Evolutionary conservation across 2,797 vertebrate genomes (phyloP).

Genomic region (Borostomias antarcticus): DNA sequence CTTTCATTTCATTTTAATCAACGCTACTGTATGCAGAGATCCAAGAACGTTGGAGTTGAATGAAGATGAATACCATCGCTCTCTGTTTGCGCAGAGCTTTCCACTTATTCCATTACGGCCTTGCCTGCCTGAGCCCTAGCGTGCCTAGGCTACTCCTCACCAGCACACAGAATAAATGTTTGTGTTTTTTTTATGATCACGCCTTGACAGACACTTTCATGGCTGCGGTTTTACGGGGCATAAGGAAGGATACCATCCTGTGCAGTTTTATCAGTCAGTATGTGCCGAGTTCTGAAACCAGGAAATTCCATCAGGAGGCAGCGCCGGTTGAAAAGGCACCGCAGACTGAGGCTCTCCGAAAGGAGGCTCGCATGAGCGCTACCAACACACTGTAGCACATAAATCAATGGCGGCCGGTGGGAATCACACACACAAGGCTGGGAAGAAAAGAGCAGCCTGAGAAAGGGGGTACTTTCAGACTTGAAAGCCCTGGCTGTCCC

Average conservation of each 20-base stretch:
- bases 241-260: conserved; percentile 48
- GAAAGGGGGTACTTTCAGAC: conserved; percentile 45
- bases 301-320: conserved; percentile 57
- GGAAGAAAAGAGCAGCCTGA: conserved; percentile 40
- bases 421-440: conserved; percentile 66
- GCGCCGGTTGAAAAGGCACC: conserved; percentile 56
- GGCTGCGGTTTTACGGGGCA: conserved; percentile 17
- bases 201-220: conserved; percentile 38
- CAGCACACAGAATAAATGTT: conserved; percentile 27
- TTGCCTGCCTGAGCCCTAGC: too few relatives aligned
- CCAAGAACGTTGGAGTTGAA: too few relatives aligned
- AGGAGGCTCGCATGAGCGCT: conserved; percentile 54
- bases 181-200: conserved; percentile 40
- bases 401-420: conserved; percentile 66
- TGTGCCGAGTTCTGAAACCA: conserved; percentile 43
- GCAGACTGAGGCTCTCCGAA: conserved; percentile 46
- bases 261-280: conserved; percentile 54
- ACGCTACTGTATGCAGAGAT: too few relatives aligned
- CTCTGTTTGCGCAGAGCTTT: too few relatives aligned
- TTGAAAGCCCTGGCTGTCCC: conserved; percentile 57
- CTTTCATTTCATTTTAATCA: conserved; percentile 8
- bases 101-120: too few relatives aligned
- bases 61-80: too few relatives aligned
- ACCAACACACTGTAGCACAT: conserved; percentile 58
- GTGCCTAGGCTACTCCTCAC: too few relatives aligned